Evolutionary conservation across 2,888 invertebrate species (phyloP), one percentile per base, ranked within the genome.

Genomic region (Cataglyphis livida): DNA sequence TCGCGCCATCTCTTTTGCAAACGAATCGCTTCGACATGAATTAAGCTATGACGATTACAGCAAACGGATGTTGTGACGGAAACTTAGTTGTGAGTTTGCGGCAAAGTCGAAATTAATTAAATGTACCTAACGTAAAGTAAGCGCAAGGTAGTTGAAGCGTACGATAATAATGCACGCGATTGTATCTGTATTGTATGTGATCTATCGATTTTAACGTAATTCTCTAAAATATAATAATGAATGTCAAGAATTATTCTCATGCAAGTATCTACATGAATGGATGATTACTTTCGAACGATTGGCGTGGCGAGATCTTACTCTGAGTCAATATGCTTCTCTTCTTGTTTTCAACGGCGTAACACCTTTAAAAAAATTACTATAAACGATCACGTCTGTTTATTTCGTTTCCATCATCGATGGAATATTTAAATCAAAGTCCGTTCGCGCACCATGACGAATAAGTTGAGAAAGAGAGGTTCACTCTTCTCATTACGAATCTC

Each of bases 391-490:
- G 44, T 41, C 12, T 38, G 35, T 76, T 48, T 75, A 61, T 3
- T 1, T 25, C n/a, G 32, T 25, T 4, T 21, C 21, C 25, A 4
- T 25, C 76, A 35, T n/a, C 51, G 38, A 28, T 18, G 25, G 38
- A 28, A 28, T 7, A 18, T 38, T 6, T 15, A 12, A 28, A 41
- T 70, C 35, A 3, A 41, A 7, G 28, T 28, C 76, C 51, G 18
- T 21, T 57, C 21, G 38, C 41, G n/a, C n/a, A 5, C 15, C 7
- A 41, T 21, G 3, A 15, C 28, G 25, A 38, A 41, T 12, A 32
- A 59, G 21, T 78, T 32, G 12, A n/a, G 7, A 15, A 44, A 59
- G 57, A 71, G 59, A 71, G 71, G 35, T 79, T 44, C 59, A 71
- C 44, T 59, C 44, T 41, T 15, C 28, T 9, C 28, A 44, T 64